Evolutionary conservation across 2,797 vertebrate genomes (phyloP).

Genomic region (Acanthornis magna): DNA sequence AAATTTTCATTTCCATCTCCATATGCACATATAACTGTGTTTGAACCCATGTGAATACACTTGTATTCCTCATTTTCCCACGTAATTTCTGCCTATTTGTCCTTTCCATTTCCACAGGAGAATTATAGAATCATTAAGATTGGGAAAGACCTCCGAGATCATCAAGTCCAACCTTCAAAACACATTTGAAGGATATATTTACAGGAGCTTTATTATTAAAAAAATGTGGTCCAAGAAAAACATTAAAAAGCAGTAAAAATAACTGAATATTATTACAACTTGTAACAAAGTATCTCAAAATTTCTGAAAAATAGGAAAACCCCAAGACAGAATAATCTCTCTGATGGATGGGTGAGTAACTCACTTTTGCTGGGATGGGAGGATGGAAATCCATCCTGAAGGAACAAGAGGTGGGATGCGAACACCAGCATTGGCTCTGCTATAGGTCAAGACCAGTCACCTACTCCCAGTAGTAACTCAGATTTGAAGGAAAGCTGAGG

Average conservation of each 20-base stretch:
- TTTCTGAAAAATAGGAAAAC: not conserved
- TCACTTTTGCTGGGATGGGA: not conserved
- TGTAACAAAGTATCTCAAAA: not conserved
- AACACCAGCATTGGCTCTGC: not conserved
- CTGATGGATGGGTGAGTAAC: not conserved
- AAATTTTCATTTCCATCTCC: not conserved
- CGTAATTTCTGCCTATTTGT: rapidly evolving
- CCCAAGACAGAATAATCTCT: not conserved
- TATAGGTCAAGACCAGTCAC: not conserved
- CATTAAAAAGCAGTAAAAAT: not conserved
- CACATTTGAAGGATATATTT: not conserved
- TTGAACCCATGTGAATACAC: not conserved
- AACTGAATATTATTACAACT: not conserved
- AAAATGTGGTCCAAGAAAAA: not conserved
- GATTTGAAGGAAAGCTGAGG: not conserved
- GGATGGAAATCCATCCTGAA: not conserved
- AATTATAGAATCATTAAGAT: not conserved
- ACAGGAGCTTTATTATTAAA: not conserved
- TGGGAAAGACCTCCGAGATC: not conserved
- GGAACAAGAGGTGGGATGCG: not conserved
- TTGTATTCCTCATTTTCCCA: not conserved
- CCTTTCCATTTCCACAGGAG: not conserved
- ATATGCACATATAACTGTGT: not conserved
- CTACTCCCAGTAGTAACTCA: not conserved
- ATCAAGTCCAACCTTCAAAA: not conserved